Base-by-base conservation (phyloP, 2,888 invertebrate species). In the Tinea trinotella region DNA sequence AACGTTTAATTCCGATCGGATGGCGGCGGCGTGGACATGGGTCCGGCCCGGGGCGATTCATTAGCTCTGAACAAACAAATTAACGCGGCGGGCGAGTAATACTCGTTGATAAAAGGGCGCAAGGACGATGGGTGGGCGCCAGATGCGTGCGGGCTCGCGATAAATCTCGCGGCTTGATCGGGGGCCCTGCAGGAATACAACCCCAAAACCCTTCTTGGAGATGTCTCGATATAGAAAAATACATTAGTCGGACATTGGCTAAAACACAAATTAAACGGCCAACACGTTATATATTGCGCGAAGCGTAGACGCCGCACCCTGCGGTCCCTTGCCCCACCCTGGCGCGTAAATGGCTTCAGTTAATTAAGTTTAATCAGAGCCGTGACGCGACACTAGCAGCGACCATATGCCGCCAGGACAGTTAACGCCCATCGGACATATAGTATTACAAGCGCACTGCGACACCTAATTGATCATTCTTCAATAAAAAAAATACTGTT, bases 281-380 rank as follows among this genome's bases (percentile, higher is more conserved):
- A 30, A 30, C 30, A 30, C 30, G n/a, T 10, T 30, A 7, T 30
- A 30, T 30, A n/a, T n/a, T n/a, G n/a, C n/a, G 30, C n/a, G 30
- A 30, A 30, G 9, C 35, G 35, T 9, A 22, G 52, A 19, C 35
- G 52, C 30, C n/a, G 52, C 35, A 35, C 24, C 24, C 24, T n/a
- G 24, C 24, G 24, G 24, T 60, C 64, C 66, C 67, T 62, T 64
- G 60, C 61, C 70, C 65, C 71, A 67, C 63, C 59, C 52, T 17
- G 40, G 66, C 70, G 76, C 71, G 75, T 75, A 78, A 81, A 84
- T 77, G 84, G 84, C 84, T 85, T 85, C 84, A 82, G 80, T 82
- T 85, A 85, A 84, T 85, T 85, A 84, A 83, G 74, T 85, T 83
- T 85, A 83, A 85, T 84, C 83, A 82, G 74, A 75, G 71, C 72